These are phyloP conservation scores for Chromobotia macracanthus DNA, from an alignment of 2,797 vertebrate species.

Conservation along the genomic window DNA sequence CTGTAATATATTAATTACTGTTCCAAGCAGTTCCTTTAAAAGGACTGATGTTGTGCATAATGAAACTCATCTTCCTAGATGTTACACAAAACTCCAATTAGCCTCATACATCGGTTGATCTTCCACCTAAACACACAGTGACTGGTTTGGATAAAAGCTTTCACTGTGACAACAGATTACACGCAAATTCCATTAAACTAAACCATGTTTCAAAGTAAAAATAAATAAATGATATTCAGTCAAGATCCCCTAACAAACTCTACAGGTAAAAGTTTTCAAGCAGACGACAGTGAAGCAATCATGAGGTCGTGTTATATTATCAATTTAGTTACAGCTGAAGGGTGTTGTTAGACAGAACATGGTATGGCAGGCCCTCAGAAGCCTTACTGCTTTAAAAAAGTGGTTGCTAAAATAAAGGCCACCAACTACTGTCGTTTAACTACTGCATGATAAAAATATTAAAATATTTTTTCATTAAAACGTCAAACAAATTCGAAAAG, in stretches of 20 bases:
- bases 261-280: neutral
- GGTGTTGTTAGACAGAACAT: neutral
- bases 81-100: constrained; percentile 6
- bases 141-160: constrained; percentile 3
- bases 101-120: neutral
- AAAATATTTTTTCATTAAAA: too few species aligned
- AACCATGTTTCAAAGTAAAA: neutral
- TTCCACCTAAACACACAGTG: neutral
- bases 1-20: constrained; percentile 13
- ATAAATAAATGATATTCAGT: neutral
- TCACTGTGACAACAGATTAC: neutral
- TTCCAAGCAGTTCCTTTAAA: constrained; percentile 10
- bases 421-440: too few species aligned
- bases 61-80: constrained; percentile 28
- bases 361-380: neutral
- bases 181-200: constrained; percentile 2
- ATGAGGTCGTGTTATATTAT: neutral
- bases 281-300: neutral
- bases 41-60: constrained; percentile 13
- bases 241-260: neutral
- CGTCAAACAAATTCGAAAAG: too few species aligned
- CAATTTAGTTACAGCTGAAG: neutral
- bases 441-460: too few species aligned
- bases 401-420: too few species aligned
- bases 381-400: neutral